A percentile compares a stretch with the other conserved stretches of the same genome.
Evolutionary conservation across 1,140 invertebrate genomes (phyloP).

Genomic region (Apolygus lucorum): DNA sequence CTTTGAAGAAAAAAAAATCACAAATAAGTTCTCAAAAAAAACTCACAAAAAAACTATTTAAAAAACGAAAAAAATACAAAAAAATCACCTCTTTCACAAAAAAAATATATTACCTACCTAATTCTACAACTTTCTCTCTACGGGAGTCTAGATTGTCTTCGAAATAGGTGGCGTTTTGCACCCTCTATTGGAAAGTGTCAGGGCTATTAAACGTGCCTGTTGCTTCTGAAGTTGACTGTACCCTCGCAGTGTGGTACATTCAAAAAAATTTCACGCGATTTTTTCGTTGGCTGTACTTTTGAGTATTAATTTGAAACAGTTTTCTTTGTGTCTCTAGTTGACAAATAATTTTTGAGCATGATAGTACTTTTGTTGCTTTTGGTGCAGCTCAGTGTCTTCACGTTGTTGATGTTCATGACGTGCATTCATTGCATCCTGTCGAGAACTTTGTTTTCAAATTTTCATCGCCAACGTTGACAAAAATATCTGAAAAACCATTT

Average conservation of each 20-base stretch:
- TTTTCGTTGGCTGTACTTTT: too few relatives aligned
- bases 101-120: neutral
- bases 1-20: slow-evolving; percentile 18
- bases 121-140: neutral
- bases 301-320: too few relatives aligned
- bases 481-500: too few relatives aligned
- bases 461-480: too few relatives aligned
- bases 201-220: too few relatives aligned
- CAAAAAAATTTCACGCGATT: too few relatives aligned
- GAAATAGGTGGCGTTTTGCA: neutral
- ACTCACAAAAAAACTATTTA: neutral
- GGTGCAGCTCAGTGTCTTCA: neutral
- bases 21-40: slow-evolving; percentile 13
- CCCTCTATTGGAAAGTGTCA: neutral
- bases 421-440: neutral
- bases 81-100: neutral
- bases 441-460: neutral
- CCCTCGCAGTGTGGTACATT: too few relatives aligned
- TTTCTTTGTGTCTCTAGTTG: too few relatives aligned
- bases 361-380: neutral
- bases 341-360: too few relatives aligned
- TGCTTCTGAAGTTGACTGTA: too few relatives aligned
- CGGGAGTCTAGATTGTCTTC: neutral
- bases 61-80: neutral
- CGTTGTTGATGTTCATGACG: neutral